A percentile compares a stretch with the other conserved stretches of the same genome.
phyloP scores from a whole-genome alignment of 1,140 invertebrate genomes.

The Gonioctena quinquepunctata region DNA sequence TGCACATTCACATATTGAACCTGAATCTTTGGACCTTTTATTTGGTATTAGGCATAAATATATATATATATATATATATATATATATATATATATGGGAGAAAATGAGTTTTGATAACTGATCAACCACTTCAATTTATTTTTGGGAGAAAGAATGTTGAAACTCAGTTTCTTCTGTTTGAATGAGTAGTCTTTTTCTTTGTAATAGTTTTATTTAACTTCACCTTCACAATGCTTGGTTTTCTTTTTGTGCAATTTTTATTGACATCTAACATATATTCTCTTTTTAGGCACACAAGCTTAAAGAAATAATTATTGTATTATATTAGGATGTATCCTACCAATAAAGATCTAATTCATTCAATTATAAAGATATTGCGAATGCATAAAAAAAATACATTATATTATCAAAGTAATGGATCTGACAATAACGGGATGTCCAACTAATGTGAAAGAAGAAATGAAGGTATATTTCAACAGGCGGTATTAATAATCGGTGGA shows the following conservation, averaged over 20 bases:
- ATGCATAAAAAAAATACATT: constrained; percentile 23
- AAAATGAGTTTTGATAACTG: constrained; percentile 26
- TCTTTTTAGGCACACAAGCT: constrained; percentile 19
- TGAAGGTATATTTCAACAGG: constrained; percentile 20
- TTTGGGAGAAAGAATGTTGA: constrained; percentile 27
- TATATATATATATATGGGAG: constrained; percentile 27
- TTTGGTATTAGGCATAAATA: constrained; percentile 34
- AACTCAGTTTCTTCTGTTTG: constrained; percentile 6
- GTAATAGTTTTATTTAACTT: too few relatives aligned
- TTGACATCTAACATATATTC: constrained; percentile 28
- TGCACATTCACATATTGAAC: constrained; percentile 30
- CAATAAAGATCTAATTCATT: constrained; percentile 10
- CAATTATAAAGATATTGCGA: constrained; percentile 7
- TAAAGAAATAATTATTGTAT: background rate
- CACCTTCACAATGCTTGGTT: too few relatives aligned
- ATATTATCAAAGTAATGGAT: constrained; percentile 22
- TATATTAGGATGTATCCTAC: constrained; percentile 18
- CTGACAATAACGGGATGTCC: constrained; percentile 17
- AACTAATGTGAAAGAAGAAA: constrained; percentile 12
- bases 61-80: too few relatives aligned
- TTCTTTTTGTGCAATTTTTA: constrained; percentile 25
- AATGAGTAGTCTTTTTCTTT: too few relatives aligned
- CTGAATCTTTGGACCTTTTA: constrained; percentile 34
- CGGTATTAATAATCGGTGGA: constrained; percentile 11
- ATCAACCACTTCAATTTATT: constrained; percentile 28